These are phyloP conservation scores for Mustela nigripes DNA, from an alignment of 2,113 vertebrate genomes.

Conservation along the genomic window DNA sequence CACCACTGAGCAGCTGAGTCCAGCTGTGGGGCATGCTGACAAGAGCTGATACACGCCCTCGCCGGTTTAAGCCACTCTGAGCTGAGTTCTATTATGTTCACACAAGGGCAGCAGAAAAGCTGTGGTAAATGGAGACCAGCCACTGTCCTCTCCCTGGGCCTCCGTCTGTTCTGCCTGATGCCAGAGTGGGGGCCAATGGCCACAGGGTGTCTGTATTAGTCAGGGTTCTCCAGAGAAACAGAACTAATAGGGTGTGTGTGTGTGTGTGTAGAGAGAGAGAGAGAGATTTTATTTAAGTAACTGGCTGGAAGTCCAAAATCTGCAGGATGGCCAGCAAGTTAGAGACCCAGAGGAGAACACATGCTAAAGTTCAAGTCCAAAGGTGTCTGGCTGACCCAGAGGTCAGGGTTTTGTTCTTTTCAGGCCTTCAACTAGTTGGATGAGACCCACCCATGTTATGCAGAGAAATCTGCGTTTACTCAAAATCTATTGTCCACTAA, in stretches of 20 bases:
- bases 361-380: neutral
- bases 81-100: neutral
- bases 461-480: neutral
- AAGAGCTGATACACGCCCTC: rapidly evolving
- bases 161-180: neutral
- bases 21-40: neutral
- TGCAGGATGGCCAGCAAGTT: neutral
- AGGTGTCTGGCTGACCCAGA: neutral
- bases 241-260: rapidly evolving
- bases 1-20: neutral
- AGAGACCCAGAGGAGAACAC: neutral
- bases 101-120: neutral
- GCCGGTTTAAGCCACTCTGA: neutral
- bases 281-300: neutral
- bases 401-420: neutral
- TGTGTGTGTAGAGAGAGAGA: too few species aligned
- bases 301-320: neutral
- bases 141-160: neutral
- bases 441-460: neutral
- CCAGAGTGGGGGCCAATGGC: neutral
- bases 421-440: neutral
- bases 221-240: neutral
- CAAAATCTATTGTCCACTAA: neutral
- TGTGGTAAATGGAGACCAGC: neutral
- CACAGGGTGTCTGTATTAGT: neutral